Conservation (phyloP, 1,140 invertebrate species). For the Hyles vespertilio region DNA sequence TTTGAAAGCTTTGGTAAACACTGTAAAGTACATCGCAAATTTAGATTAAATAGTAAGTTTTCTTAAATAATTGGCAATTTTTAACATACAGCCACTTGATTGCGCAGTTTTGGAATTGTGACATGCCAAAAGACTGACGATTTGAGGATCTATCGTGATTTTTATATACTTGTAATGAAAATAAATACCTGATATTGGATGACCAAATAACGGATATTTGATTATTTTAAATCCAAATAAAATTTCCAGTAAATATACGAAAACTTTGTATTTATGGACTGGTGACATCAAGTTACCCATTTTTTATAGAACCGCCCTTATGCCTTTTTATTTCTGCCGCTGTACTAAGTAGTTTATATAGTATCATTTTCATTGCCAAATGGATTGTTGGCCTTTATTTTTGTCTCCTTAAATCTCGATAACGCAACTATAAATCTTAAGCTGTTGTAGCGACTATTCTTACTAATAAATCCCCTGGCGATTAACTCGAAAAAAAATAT, state of each 20-base stretch:
- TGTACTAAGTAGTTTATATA: no score
- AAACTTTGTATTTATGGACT: constrained; percentile 10
- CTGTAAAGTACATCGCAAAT: constrained; percentile 11
- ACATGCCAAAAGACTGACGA: constrained; percentile 12
- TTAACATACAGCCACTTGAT: constrained; percentile 6
- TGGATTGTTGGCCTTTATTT: no score
- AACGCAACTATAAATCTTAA: no score
- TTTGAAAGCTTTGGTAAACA: constrained; percentile 1
- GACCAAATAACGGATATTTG: no score
- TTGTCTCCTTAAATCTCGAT: no score
- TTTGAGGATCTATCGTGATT: constrained; percentile 15
- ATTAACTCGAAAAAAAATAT: no score
- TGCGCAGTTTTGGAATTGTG: constrained; percentile 9
- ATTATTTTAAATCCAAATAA: no score
- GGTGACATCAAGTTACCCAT: constrained; percentile 16
- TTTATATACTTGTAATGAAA: constrained; percentile 15
- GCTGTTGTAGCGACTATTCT: no score
- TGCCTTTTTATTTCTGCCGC: no score
- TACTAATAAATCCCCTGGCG: no score
- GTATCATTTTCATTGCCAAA: no score
- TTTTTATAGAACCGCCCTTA: neutral
- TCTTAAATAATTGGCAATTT: constrained; percentile 8
- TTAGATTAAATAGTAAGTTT: constrained; percentile 13
- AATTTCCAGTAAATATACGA: constrained; percentile 10
- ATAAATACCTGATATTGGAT: constrained; percentile 2